phyloP scores from a whole-genome alignment of 2,797 vertebrate species.

The Echeneis naucrates region DNA sequence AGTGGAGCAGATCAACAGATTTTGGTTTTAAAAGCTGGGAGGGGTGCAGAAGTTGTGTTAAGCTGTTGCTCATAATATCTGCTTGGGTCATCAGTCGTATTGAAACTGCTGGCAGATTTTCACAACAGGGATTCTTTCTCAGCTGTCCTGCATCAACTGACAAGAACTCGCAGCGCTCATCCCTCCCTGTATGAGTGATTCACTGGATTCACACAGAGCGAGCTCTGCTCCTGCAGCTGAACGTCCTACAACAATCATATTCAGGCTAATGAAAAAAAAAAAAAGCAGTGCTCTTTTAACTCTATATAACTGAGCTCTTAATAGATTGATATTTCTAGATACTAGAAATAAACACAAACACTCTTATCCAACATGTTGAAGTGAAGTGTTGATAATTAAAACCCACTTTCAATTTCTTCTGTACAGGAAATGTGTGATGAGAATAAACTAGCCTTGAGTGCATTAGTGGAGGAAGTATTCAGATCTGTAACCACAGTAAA shows the following conservation, averaged over 20 bases:
- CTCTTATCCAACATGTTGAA: background rate
- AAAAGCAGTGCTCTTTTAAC: too few species aligned
- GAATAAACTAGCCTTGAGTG: background rate
- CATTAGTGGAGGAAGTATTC: background rate
- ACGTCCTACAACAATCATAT: background rate
- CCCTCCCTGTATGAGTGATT: background rate
- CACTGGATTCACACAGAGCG: background rate
- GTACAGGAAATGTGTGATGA: too few species aligned
- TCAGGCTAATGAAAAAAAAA: background rate
- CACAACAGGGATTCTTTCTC: constrained; percentile 16
- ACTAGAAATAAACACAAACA: background rate
- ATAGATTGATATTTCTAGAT: background rate
- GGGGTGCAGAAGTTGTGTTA: constrained; percentile 15
- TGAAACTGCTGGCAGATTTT: constrained; percentile 26
- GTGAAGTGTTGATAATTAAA: too few species aligned
- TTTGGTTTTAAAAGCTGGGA: constrained; percentile 30
- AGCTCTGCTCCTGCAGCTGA: background rate
- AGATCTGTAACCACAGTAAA: background rate
- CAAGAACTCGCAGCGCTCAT: background rate
- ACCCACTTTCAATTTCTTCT: too few species aligned
- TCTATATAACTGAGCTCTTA: too few species aligned
- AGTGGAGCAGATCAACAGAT: constrained; percentile 37
- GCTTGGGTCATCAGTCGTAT: constrained; percentile 7
- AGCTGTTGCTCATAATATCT: constrained; percentile 21
- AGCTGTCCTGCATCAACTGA: constrained; percentile 6